Conservation (phyloP, 2,797 vertebrate species). For the Liasis olivaceus region DNA sequence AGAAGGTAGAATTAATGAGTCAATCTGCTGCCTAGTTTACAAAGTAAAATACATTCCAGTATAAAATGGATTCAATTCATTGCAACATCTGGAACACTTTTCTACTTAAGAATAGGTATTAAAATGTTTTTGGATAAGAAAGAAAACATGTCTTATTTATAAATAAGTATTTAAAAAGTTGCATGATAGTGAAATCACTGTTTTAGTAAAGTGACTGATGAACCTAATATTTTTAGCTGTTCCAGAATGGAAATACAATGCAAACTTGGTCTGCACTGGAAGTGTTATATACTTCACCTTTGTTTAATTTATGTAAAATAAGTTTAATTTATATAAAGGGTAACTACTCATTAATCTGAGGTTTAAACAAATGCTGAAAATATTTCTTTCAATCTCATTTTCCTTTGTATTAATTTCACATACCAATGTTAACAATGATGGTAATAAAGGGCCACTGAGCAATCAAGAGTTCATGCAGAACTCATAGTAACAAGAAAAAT, state of each 20-base stretch:
- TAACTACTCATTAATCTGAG: background rate
- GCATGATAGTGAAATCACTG: background rate
- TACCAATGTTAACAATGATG: background rate
- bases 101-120: background rate
- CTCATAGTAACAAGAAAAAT: slow-evolving; percentile 17
- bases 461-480: slow-evolving; percentile 16
- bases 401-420: slow-evolving; percentile 17
- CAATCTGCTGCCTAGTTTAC: background rate
- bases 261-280: background rate
- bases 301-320: background rate
- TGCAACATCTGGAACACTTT: background rate
- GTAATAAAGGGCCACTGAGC: slow-evolving; percentile 26
- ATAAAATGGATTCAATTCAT: background rate
- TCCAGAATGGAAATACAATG: slow-evolving; percentile 3
- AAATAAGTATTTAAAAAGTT: background rate
- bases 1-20: background rate
- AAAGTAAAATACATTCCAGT: background rate
- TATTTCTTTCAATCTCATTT: slow-evolving; percentile 27
- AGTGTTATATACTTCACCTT: background rate
- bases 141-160: background rate
- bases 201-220: slow-evolving; percentile 4
- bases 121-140: slow-evolving; percentile 5
- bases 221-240: slow-evolving; percentile 1
- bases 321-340: slow-evolving; percentile 20
- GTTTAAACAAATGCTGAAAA: slow-evolving; percentile 1